Base-by-base conservation (phyloP, 1,140 invertebrate genomes). In the Leptonema lineaticorne region DNA sequence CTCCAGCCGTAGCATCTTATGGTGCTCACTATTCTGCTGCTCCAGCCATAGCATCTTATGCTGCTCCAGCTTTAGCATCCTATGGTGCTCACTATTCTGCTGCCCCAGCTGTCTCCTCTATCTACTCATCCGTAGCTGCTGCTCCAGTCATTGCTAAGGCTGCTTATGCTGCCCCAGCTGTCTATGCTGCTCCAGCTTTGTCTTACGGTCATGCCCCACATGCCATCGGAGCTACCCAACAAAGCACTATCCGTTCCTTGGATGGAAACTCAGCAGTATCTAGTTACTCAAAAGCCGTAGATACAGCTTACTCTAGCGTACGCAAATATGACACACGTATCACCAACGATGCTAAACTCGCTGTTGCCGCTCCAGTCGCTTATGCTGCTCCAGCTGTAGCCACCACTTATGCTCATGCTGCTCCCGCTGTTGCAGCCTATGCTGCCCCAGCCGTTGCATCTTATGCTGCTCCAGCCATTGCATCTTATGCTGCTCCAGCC, bases 251-350 rank as follows among this genome's bases (percentile, higher is more conserved):
- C 7, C 22, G 18, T 30, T 33, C 68, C 3, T 50, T 37, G 27
- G 85, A 83, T 63, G 86, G 86, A 73, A 80, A 79, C 73, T 77
- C 78, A 37, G 85, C 84, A 14, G 79, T 86, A 2, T 85, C 85
- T 60, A 78, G 81, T 66, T 58, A 28, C 28, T 57, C 56, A 74
- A 87, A 87, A 75, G 83, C 85, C 45, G 84, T 87, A 16, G 85
- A 87, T 74, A 85, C 82, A 45, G 83, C 86, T n/a, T 87, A 83
- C 80, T 87, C 86, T 62, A 85, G 82, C 70, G 84, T 88, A 5
- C 83, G 85, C 74, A 87, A 87, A 77, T 79, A 80, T 74, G 86
- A 87, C 75, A 85, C 82, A 18, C 81, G 85, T 56, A 81, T 83
- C 74, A 87, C 82, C 77, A 87, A 87, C 74, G 85, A 87, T 69